A percentile compares a stretch with the other conserved stretches of the same genome.
Conservation (phyloP, 2,113 vertebrate genomes). For the Rhodinocichla rosea region DNA sequence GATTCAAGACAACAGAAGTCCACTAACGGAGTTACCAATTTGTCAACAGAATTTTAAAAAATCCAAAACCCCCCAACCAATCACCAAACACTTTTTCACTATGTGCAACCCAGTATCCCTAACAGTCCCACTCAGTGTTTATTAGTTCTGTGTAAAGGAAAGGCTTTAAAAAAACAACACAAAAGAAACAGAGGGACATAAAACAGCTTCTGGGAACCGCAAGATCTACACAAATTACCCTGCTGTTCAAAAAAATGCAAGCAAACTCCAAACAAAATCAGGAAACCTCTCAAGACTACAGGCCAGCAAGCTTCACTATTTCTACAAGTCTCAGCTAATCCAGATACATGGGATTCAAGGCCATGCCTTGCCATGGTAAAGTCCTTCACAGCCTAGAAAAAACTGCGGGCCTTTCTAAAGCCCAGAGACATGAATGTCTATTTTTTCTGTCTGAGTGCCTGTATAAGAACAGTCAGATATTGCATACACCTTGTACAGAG, state of each 20-base stretch:
- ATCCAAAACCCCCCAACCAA: neutral
- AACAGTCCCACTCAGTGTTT: neutral
- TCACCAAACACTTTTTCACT: neutral
- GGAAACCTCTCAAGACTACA: neutral
- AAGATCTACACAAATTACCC: neutral
- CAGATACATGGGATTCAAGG: neutral
- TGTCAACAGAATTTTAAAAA: neutral
- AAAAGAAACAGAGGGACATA: neutral
- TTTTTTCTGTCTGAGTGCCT: neutral
- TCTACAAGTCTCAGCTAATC: neutral
- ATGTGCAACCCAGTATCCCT: neutral
- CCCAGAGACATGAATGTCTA: accelerated
- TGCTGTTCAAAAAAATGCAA: neutral
- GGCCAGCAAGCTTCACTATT: neutral
- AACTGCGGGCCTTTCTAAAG: neutral
- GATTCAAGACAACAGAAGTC: neutral
- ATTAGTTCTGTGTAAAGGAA: neutral
- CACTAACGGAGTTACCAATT: neutral
- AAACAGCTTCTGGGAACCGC: neutral
- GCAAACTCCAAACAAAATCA: neutral
- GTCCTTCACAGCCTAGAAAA: neutral
- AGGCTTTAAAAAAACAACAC: neutral
- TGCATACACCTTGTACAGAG: neutral
- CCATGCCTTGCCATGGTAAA: neutral
- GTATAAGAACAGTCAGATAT: neutral